phyloP scores from a whole-genome alignment of 37 sponge, comb jelly and placozoan species.

The Cladorhizidae sp. region DNA sequence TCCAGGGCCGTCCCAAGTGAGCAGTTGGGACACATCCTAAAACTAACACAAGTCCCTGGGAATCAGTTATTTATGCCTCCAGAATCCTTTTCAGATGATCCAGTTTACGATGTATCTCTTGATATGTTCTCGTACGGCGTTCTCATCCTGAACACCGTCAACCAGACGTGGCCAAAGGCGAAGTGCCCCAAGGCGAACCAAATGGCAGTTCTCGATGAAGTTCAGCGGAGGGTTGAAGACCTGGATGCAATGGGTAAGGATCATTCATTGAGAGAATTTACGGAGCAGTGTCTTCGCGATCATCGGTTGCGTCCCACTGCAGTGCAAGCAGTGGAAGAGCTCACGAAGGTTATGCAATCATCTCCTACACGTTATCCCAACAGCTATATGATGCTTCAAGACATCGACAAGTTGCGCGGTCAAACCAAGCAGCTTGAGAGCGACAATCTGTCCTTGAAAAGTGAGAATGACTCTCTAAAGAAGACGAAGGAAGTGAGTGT shows the following conservation, averaged over 20 bases:
- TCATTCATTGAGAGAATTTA: not conserved
- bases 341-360: not conserved
- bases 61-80: conserved; percentile 26
- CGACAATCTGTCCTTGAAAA: no score
- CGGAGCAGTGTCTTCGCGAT: conserved; percentile 1
- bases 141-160: conserved; percentile 13
- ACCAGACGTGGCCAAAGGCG: not conserved
- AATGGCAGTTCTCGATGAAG: not conserved
- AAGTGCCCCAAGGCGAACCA: no score
- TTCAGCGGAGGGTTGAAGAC: not conserved
- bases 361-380: not conserved
- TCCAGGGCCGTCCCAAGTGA: not conserved
- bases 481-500: no score
- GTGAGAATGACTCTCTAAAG: no score
- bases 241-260: conserved; percentile 19
- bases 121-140: conserved; percentile 31
- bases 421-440: no score
- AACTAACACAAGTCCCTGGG: conserved; percentile 12
- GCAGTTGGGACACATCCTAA: no score
- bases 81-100: not conserved
- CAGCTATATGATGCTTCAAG: no score
- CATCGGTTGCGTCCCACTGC: not conserved
- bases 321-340: not conserved
- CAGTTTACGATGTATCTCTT: conserved; percentile 3
- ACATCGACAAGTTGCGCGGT: no score